Evolutionary conservation across 2,797 vertebrate species (phyloP).

Genomic region (Sebastes dallii): DNA sequence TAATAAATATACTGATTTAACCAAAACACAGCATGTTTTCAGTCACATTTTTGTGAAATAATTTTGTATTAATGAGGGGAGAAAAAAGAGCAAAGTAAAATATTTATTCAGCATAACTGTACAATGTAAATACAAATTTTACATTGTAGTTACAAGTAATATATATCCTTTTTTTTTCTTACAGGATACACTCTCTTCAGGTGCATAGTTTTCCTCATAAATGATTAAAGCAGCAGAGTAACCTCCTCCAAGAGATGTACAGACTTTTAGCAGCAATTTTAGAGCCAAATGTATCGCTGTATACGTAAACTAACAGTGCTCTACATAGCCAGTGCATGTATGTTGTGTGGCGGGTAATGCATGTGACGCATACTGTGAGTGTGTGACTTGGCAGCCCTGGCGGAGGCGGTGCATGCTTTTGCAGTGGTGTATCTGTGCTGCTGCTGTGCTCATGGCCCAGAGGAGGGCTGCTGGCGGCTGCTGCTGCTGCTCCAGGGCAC

Average conservation of each 20-base stretch:
- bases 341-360: constrained; percentile 12
- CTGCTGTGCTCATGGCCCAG: constrained; percentile 79
- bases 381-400: constrained; percentile 29
- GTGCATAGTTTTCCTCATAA: not conserved
- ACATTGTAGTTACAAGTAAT: not conserved
- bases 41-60: not conserved
- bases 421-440: constrained; percentile 44
- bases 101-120: no score
- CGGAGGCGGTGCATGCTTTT: constrained; percentile 56
- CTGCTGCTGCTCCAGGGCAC: constrained; percentile 74
- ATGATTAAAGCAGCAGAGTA: constrained; percentile 2
- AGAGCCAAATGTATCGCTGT: not conserved
- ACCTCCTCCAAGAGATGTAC: not conserved
- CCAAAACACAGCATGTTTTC: not conserved
- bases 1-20: not conserved
- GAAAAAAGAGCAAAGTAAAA: not conserved
- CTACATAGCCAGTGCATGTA: not conserved
- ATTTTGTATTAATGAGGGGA: not conserved
- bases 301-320: not conserved
- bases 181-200: constrained; percentile 3
- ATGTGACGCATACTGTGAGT: constrained; percentile 2
- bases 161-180: not conserved
- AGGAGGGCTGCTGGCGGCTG: constrained; percentile 73
- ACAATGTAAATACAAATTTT: not conserved
- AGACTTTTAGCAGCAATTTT: not conserved